Conservation (phyloP, 1,140 invertebrate genomes). For the Aphaenogaster rudis region DNA sequence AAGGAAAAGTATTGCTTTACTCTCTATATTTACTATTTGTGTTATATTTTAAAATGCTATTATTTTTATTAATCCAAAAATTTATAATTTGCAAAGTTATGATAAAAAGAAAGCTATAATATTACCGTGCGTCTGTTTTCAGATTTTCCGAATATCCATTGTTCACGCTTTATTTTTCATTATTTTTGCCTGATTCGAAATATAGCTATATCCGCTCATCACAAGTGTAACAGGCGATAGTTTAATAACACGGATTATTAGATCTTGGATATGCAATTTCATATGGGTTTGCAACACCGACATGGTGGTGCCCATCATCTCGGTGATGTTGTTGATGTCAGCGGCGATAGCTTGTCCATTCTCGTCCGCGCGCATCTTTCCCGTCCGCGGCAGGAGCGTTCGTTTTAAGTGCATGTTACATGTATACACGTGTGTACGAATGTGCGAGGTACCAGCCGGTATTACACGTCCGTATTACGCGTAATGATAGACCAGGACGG, state of each 20-base stretch:
- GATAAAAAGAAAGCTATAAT: not conserved
- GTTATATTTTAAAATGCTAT: not conserved
- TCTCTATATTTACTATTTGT: not conserved
- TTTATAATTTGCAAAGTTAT: not conserved
- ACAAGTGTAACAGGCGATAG: constrained; percentile 22
- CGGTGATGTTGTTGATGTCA: constrained; percentile 59
- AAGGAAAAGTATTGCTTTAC: not conserved
- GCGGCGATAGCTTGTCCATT: constrained; percentile 56
- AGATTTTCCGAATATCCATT: not conserved
- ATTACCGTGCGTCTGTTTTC: not conserved
- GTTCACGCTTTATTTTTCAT: not conserved
- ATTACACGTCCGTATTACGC: constrained; percentile 80
- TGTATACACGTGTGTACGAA: constrained; percentile 52
- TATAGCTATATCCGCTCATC: constrained; percentile 33
- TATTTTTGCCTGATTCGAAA: not conserved
- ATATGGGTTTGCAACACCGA: constrained; percentile 28
- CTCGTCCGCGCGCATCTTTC: constrained; percentile 32
- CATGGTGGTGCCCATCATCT: constrained; percentile 44
- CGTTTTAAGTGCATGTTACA: constrained; percentile 68
- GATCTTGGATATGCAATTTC: constrained; percentile 42
- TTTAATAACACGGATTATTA: constrained; percentile 50
- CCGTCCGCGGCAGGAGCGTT: constrained; percentile 48
- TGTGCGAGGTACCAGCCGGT: constrained; percentile 60
- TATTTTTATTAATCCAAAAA: not conserved
- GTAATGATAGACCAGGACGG: constrained; percentile 78